phyloP scores from a whole-genome alignment of 2,113 vertebrate species.

The Oncorhynchus clarkii region DNA sequence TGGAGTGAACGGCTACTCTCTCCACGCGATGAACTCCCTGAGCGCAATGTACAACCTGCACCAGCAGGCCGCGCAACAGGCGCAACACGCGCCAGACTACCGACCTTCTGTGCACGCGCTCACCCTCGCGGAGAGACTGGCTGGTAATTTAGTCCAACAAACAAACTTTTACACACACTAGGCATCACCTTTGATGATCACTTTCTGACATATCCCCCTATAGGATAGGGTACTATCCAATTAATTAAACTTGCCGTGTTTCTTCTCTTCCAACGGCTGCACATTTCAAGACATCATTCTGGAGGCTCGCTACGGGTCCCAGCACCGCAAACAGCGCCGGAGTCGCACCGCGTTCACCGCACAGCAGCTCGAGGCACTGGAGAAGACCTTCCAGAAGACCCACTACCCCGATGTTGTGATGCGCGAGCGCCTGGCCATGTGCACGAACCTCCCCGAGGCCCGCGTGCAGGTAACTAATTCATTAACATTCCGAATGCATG shows the following conservation, averaged over 20 bases:
- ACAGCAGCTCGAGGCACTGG: slow-evolving; percentile 94
- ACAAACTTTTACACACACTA: background rate
- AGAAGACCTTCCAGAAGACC: slow-evolving; percentile 99
- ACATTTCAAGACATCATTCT: slow-evolving; percentile 99
- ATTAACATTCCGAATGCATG: background rate
- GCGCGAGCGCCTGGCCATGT: slow-evolving; percentile 96
- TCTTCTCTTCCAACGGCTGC: slow-evolving; percentile 95
- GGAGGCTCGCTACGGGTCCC: slow-evolving; percentile 98
- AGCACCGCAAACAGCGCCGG: slow-evolving; percentile 96
- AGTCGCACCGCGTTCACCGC: slow-evolving; percentile 95
- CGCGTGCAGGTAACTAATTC: slow-evolving; percentile 85
- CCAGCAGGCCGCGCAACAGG: slow-evolving; percentile 97
- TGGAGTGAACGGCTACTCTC: slow-evolving; percentile 95
- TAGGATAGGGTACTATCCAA: slow-evolving; percentile 33
- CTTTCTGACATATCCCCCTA: background rate
- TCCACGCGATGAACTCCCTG: slow-evolving; percentile 96
- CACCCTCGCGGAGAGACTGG: slow-evolving; percentile 94
- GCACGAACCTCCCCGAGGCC: slow-evolving; percentile 95
- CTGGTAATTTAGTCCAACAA: slow-evolving; percentile 84
- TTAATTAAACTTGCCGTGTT: slow-evolving; percentile 90
- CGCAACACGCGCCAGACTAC: slow-evolving; percentile 94
- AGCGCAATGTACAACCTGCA: slow-evolving; percentile 99
- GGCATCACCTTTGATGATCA: background rate
- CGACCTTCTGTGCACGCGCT: slow-evolving; percentile 94
- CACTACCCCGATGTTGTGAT: slow-evolving; percentile 98